Base-by-base conservation (phyloP, 2,113 vertebrate genomes). In the Syrmaticus mikado region DNA sequence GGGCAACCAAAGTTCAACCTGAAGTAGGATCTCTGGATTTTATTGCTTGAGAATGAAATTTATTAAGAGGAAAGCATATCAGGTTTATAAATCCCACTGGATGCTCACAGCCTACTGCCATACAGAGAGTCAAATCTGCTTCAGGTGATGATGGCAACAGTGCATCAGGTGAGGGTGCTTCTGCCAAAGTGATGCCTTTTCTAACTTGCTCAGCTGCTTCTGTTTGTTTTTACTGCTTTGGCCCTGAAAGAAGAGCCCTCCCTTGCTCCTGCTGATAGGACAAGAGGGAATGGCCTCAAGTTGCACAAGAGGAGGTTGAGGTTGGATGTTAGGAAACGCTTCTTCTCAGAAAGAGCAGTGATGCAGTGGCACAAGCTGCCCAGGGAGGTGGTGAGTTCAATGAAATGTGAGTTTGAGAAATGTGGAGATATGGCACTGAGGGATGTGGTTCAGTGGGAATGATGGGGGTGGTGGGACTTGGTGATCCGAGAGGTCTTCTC, bases 21-120 rank as follows among this genome's bases (percentile, higher is more conserved):
- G 72, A 94, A 95, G 90, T 50, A 81, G 70, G 41, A 65, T 93
- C 65, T 94, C 77, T 60, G 81, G 66, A 88, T 89, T 94, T 91
- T 92, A 86, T 10, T 71, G 64, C 82, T 73, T 53, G 66, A 92
- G 75, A 84, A 87, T 34, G 45, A 68, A 72, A 84, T 82, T 77
- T 79, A 78, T 82, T 90, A 85, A 36, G 45, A 74, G 64, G 58
- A 68, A 16, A 84, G 36, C 32, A 21, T 17, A 80, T 74, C 71
- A 89, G 5, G 75, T 92, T 90, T 89, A 93, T 78, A 94, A 91
- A 93, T 85, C 67, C 81, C 75, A 50, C 46, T 38, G 65, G 82
- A 68, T 45, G 27, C 48, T 74, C 41, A 27, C 32, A 60, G 67
- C 46, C 46, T 62, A 4, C 72, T 91, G 92, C 78, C 8, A 3